Evolutionary conservation across 2,797 vertebrate species (phyloP), one percentile per base, ranked within the genome.

Genomic region (Menidia menidia): DNA sequence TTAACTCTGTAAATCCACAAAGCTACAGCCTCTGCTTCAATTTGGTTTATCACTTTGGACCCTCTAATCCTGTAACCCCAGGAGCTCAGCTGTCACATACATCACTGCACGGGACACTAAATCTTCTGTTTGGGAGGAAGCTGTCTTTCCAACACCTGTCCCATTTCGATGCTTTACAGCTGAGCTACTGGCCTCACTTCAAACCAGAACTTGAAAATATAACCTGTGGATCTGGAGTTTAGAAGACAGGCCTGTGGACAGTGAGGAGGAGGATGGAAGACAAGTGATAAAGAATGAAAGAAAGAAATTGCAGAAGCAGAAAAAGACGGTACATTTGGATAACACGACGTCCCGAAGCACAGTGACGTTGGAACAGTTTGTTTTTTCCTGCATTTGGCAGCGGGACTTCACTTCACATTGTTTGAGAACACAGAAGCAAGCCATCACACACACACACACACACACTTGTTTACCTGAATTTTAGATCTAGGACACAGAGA

Each of bases 41-140:
- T 18, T 33, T 80, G 73, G 67, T 87, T 88, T 84, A 85, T 87
- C 83, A 77, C 78, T 81, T 81, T 80, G 78, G 73, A 81, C 56
- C 59, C 66, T 64, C 58, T 90, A 77, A 80, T 85, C 83, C 70
- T 6, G 35, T 68, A 84, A 54, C 70, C 58, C 61, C 43, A 58
- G n/a, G 64, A 74, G 68, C 55, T 85, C 81, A 85, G 79, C 83
- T 78, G 80, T 74, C 80, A 70, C 75, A 81, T 83, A 81, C 75
- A 86, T 86, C 88, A 86, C 43, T 53, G 32, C 6, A 2, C 75
- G 65, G 50, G 75, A 83, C 71, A 60, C 73, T 73, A 81, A 86
- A 90, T 82, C 79, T 70, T 77, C 39, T 1, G n/a, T 81, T 86
- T 73, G 53, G 73, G 84, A 80, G 68, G 80, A 81, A 66, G 62